phyloP scores from a whole-genome alignment of 2,888 invertebrate species.

The Desoria tigrina region DNA sequence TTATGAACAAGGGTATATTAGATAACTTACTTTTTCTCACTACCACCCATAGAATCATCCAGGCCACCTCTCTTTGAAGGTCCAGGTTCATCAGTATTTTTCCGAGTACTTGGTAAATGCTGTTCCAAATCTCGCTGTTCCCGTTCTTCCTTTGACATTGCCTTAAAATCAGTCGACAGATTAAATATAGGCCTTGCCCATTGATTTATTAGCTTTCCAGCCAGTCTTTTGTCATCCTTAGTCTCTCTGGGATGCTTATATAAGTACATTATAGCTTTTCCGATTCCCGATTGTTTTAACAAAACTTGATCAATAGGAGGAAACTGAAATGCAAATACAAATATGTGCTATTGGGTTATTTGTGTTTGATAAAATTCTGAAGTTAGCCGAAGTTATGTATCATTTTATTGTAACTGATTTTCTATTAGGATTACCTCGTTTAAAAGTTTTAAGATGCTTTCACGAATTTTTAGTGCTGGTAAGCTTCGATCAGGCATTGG shows the following conservation, averaged over 20 bases:
- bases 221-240: conserved; percentile 84
- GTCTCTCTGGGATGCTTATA: conserved; percentile 98
- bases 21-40: neutral
- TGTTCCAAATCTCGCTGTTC: conserved; percentile 89
- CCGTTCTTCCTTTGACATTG: conserved; percentile 89
- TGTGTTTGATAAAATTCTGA: neutral
- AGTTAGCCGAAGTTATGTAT: neutral
- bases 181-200: conserved; percentile 99
- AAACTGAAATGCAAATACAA: conserved; percentile 67
- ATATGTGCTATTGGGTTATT: neutral
- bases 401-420: neutral
- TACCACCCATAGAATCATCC: conserved; percentile 52
- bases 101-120: conserved; percentile 67
- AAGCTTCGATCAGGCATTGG: conserved; percentile 96
- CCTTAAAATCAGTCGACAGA: conserved; percentile 87
- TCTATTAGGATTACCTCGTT: conserved; percentile 64
- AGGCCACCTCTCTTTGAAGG: conserved; percentile 59
- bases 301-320: conserved; percentile 84
- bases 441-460: conserved; percentile 76
- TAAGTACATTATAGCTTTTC: conserved; percentile 98
- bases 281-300: conserved; percentile 93
- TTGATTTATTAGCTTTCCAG: conserved; percentile 90
- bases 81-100: conserved; percentile 66
- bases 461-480: conserved; percentile 90
- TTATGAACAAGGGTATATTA: neutral